Percentiles rank a stretch among this genome's conserved stretches.
These are phyloP conservation scores for Alfaro cultratus DNA, from an alignment of 2,797 vertebrate genomes.

Conservation along the genomic window DNA sequence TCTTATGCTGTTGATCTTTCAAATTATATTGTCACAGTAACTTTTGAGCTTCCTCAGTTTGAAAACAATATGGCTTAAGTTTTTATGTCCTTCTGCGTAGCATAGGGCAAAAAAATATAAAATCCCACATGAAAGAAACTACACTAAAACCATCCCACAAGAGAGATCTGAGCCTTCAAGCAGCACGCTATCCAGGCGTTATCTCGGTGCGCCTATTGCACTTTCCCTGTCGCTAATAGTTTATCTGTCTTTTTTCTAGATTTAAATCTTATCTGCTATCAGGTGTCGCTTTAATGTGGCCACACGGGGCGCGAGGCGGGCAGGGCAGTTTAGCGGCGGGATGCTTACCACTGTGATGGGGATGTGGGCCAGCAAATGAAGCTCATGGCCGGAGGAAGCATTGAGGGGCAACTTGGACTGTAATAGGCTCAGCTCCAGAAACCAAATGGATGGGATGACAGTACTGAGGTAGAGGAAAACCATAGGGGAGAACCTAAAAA, in stretches of 20 bases:
- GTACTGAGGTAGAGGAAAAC: conserved; percentile 82
- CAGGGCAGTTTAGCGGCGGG: conserved; percentile 23
- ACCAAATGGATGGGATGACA: conserved; percentile 80
- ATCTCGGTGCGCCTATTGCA: conserved; percentile 57
- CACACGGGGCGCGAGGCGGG: conserved; percentile 17
- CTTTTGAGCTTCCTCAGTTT: conserved; percentile 29
- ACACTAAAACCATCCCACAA: conserved; percentile 47
- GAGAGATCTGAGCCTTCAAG: conserved; percentile 50
- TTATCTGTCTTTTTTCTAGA: conserved; percentile 51
- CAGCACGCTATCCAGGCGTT: conserved; percentile 50
- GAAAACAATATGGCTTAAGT: conserved; percentile 21
- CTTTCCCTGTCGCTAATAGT: conserved; percentile 57
- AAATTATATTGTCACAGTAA: conserved; percentile 28
- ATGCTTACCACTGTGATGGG: conserved; percentile 72
- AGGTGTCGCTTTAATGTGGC: conserved; percentile 59
- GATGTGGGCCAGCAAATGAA: conserved; percentile 70
- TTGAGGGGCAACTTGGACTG: conserved; percentile 73
- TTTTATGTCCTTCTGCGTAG: conserved; percentile 47
- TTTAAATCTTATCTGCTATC: conserved; percentile 64
- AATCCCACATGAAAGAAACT: conserved; percentile 61
- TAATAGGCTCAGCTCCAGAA: conserved; percentile 79
- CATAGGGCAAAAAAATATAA: conserved; percentile 48
- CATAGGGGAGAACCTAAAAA: conserved; percentile 79
- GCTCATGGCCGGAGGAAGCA: conserved; percentile 63
- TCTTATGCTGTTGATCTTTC: conserved; percentile 3